phyloP scores from a whole-genome alignment of 1,140 invertebrate genomes.

The Caenorhabditis tropicalis region DNA sequence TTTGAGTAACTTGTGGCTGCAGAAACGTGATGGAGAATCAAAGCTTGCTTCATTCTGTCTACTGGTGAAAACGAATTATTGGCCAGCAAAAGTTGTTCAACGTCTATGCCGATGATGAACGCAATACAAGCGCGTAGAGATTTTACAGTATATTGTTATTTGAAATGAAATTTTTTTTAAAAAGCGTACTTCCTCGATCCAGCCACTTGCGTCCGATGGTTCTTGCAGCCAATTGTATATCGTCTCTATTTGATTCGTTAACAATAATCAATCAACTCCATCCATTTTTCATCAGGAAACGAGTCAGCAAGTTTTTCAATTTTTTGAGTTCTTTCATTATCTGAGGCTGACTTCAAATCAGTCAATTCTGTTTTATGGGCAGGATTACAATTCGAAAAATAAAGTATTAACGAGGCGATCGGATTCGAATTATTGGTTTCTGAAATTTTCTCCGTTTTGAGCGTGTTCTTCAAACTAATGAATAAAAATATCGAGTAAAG shows the following conservation, averaged over 20 bases:
- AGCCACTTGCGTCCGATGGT: not conserved
- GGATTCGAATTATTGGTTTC: not conserved
- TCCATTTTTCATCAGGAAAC: constrained; percentile 15
- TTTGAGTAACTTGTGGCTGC: not conserved
- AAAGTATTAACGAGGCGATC: not conserved
- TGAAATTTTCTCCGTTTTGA: no score
- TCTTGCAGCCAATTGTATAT: not conserved
- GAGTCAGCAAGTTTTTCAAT: not conserved
- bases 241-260: not conserved
- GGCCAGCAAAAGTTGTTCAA: not conserved
- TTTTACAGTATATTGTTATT: not conserved
- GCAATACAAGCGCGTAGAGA: not conserved
- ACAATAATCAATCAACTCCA: not conserved
- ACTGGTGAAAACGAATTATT: not conserved
- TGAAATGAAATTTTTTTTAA: not conserved
- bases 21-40: not conserved
- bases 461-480: no score
- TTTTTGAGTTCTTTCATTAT: not conserved
- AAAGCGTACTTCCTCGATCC: not conserved
- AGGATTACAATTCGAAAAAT: not conserved
- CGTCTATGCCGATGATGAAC: not conserved
- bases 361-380: not conserved
- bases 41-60: not conserved
- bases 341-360: not conserved
- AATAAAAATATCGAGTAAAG: not conserved